phyloP scores from a whole-genome alignment of 2,888 invertebrate species.

The Sthenelais limicola region DNA sequence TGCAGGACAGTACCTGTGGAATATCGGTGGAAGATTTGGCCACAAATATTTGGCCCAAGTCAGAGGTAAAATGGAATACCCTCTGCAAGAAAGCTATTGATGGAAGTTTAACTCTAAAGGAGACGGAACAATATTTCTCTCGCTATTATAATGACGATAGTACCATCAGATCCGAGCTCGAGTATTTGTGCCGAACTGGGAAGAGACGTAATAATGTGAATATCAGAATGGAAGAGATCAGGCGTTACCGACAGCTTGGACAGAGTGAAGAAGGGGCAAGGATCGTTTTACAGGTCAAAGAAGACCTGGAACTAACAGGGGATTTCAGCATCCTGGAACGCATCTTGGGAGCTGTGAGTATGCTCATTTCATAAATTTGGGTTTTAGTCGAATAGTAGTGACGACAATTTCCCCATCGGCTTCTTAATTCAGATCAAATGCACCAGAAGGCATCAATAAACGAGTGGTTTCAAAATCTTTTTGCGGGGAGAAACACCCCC shows the following conservation, averaged over 20 bases:
- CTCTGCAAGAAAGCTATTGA: background rate
- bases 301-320: conserved; percentile 45
- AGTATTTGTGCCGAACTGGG: background rate
- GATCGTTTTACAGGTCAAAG: conserved; percentile 43
- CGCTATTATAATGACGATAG: background rate
- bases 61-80: background rate
- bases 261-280: conserved; percentile 42
- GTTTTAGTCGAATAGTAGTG: too few relatives aligned
- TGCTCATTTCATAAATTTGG: background rate
- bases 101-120: background rate
- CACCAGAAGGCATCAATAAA: too few relatives aligned
- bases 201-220: background rate
- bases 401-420: too few relatives aligned
- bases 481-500: too few relatives aligned
- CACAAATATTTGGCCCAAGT: background rate
- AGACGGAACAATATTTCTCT: background rate
- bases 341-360: conserved; percentile 39
- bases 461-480: background rate
- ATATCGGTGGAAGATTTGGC: background rate
- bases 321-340: conserved; percentile 45
- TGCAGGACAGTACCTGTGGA: background rate
- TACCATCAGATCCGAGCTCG: background rate
- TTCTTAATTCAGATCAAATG: too few relatives aligned
- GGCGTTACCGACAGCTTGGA: conserved; percentile 42
- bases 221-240: conserved; percentile 39